Evolutionary conservation across 2,797 vertebrate genomes (phyloP), one percentile per base, ranked within the genome.

Genomic region (Aldrovandia affinis): DNA sequence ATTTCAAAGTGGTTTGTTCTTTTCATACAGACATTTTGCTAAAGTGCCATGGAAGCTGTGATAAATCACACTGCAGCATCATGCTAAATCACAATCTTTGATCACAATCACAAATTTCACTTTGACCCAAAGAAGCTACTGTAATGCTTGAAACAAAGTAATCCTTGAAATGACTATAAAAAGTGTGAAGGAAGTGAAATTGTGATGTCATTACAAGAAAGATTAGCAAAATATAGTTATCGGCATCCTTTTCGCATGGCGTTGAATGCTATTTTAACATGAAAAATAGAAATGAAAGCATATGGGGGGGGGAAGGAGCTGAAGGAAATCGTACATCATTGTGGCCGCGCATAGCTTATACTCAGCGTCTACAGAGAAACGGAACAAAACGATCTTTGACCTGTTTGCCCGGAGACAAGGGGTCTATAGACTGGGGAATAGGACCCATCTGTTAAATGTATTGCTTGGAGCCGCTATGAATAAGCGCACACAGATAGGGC

Each of bases 391-490:
- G 25, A 36, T 81, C 47, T 75, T 52, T 28, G 83, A 63, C 47
- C 47, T 57, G 44, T 73, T 84, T 52, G 78, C 52, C 28, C 39
- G 61, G 54, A 83, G 42, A 81, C 80, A 54, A 15, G 52, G 50
- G 78, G 70, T 83, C 52, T 44, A 81, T 81, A 61, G 81, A 33
- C 78, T 81, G 79, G 86, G 57, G 65, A 84, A 85, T 79, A 47
- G 68, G 78, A 78, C 83, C 84, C 86, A 84, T 89, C 86, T 88
- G 88, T 85, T 88, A 80, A 83, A 80, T 57, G 81, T 39, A 59
- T 85, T 79, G 42, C 81, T 54, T 18, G 3, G 44, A 80, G 81
- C 77, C 25, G 39, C 59, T 50, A 20, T 83, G 84, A 83, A 83
- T 85, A 80, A 78, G 61, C 50, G 47, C 63, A 50, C 81, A 50